These are phyloP conservation scores for Cotesia chilonis DNA, from an alignment of 1,140 invertebrate species.

Conservation along the genomic window DNA sequence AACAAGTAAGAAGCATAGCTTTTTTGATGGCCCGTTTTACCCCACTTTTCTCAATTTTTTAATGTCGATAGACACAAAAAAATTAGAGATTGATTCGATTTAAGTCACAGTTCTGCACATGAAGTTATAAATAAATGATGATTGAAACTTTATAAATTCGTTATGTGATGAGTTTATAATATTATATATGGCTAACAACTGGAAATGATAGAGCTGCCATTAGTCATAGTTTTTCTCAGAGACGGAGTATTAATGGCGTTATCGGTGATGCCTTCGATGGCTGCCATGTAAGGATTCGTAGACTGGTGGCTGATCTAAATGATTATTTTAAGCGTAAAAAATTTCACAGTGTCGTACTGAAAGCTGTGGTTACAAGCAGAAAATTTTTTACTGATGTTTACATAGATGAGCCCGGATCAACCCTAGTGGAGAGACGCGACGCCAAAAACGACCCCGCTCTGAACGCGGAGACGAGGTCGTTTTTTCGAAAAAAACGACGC, in stretches of 20 bases:
- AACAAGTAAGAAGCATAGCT: too few relatives aligned
- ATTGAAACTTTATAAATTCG: too few relatives aligned
- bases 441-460: too few relatives aligned
- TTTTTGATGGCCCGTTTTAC: too few relatives aligned
- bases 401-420: neutral
- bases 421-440: too few relatives aligned
- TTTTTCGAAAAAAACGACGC: too few relatives aligned
- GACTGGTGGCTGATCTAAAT: neutral
- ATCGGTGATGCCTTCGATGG: neutral
- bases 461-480: too few relatives aligned
- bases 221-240: neutral
- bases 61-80: neutral
- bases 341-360: constrained; percentile 5
- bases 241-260: neutral
- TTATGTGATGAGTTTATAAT: neutral
- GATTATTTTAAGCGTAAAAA: constrained; percentile 10
- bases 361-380: neutral
- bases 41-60: too few relatives aligned
- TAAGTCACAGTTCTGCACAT: too few relatives aligned
- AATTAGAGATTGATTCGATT: neutral
- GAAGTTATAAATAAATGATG: too few relatives aligned
- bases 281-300: neutral
- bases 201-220: neutral
- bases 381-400: constrained; percentile 10
- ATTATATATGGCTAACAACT: neutral